These are phyloP conservation scores for Eupsittula cactorum DNA, from an alignment of 2,113 vertebrate genomes.

Conservation along the genomic window DNA sequence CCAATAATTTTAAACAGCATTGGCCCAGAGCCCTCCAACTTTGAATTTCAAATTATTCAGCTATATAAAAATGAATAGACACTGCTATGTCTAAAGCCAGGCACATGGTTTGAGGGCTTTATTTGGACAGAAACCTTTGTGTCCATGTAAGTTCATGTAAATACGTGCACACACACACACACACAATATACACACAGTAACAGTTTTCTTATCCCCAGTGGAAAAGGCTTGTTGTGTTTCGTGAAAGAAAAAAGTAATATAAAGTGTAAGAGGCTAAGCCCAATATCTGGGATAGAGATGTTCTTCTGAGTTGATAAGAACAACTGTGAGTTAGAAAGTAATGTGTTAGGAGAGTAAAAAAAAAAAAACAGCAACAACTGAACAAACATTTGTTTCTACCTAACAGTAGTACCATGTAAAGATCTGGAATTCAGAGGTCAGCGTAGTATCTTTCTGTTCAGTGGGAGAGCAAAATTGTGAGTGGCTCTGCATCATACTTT, in stretches of 20 bases:
- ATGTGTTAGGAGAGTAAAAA: background rate
- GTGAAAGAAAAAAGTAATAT: background rate
- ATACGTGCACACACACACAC: accelerated
- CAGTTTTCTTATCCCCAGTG: background rate
- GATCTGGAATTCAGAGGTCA: background rate
- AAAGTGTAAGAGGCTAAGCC: background rate
- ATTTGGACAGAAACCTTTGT: background rate
- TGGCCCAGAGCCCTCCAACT: background rate
- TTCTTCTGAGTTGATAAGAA: background rate
- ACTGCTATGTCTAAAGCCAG: background rate
- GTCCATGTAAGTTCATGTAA: background rate
- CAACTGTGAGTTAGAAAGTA: background rate
- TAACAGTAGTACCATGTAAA: background rate
- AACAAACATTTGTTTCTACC: background rate
- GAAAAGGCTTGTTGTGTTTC: background rate
- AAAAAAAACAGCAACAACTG: background rate
- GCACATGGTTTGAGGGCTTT: background rate
- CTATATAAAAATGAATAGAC: background rate
- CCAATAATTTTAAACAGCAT: background rate
- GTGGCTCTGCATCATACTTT: background rate
- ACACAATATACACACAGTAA: background rate
- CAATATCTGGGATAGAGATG: background rate
- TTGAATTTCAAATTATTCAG: background rate
- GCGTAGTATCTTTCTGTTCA: background rate
- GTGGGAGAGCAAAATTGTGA: background rate